Evolutionary conservation across 2,113 vertebrate genomes (phyloP), one percentile per base, ranked within the genome.

Genomic region (Paradoxurus hermaphroditus): DNA sequence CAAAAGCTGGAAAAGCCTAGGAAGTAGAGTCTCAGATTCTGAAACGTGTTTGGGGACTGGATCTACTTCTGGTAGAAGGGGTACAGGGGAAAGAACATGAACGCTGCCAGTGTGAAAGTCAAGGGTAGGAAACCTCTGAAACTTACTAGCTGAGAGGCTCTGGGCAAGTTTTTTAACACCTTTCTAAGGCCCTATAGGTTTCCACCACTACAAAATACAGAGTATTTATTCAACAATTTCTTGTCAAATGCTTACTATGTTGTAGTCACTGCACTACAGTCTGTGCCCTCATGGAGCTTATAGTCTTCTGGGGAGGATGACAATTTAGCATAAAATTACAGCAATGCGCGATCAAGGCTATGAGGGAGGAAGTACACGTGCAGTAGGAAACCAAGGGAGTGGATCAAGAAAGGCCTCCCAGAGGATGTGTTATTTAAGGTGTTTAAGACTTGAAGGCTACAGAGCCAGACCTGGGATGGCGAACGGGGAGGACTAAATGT

Each of bases 171-270:
- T 85, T n/a, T 15, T 59, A 93, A 96, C 34, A 83, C 16, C 21
- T 29, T 44, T 63, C 23, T 36, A 91, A 93, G 41, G 46, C 86
- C 56, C 21, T 25, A 23, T 92, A 7, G 23, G 23, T 68, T 63
- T 96, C 49, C 85, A 90, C 73, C 79, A 94, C 9, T 90, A 41
- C 62, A 92, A 93, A 94, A 93, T 13, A 83, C 16, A 68, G 83
- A 87, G 21, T 93, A 36, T 65, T 90, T 68, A 88, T 56, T 81
- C 65, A 92, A 73, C 65, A 84, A 77, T 63, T 63, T 88, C 34
- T 92, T 91, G 94, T 59, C 41, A 94, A 82, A 82, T 68, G 31
- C 36, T 41, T 65, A 62, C 34, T 75, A 72, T 56, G 29, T 77
- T 70, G 56, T 68, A 81, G 78, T 86, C 65, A 78, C 72, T 79